These are phyloP conservation scores for Perizoma flavofasciatum DNA, from an alignment of 2,888 invertebrate species.

Conservation along the genomic window DNA sequence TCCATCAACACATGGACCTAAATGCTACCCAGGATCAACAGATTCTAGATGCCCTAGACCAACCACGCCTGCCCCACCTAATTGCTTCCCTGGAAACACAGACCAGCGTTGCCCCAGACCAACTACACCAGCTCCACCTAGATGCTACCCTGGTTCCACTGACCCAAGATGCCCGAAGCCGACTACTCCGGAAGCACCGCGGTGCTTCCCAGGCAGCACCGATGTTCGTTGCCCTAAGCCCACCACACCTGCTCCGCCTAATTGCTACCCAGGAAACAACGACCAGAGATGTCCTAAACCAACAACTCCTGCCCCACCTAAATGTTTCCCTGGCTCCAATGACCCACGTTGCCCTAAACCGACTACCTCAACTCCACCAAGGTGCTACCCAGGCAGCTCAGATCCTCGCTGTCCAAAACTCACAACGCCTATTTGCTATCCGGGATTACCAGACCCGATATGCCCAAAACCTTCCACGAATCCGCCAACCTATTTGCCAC, in stretches of 20 bases:
- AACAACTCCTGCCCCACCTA: slow-evolving; percentile 32
- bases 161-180: slow-evolving; percentile 25
- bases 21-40: slow-evolving; percentile 37
- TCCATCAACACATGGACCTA: slow-evolving; percentile 34
- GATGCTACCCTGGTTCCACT: slow-evolving; percentile 29
- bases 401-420: slow-evolving; percentile 30
- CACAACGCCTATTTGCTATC: slow-evolving; percentile 48
- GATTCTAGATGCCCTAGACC: slow-evolving; percentile 55
- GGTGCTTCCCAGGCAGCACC: slow-evolving; percentile 17
- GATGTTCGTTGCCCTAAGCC: slow-evolving; percentile 22
- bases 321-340: slow-evolving; percentile 54
- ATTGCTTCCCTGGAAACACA: slow-evolving; percentile 35
- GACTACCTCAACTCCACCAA: slow-evolving; percentile 39
- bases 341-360: slow-evolving; percentile 46
- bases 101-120: slow-evolving; percentile 43
- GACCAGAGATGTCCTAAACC: slow-evolving; percentile 44
- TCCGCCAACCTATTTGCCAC: slow-evolving; percentile 46
- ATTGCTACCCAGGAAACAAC: slow-evolving; percentile 21
- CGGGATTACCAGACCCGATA: slow-evolving; percentile 50
- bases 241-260: slow-evolving; percentile 40
- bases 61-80: slow-evolving; percentile 31
- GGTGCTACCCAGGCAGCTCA: slow-evolving; percentile 29
- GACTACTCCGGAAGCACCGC: slow-evolving; percentile 19
- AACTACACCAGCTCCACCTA: slow-evolving; percentile 45
- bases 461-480: slow-evolving; percentile 47